Conservation (phyloP, 2,888 invertebrate species). For the Cynaeus angustus region DNA sequence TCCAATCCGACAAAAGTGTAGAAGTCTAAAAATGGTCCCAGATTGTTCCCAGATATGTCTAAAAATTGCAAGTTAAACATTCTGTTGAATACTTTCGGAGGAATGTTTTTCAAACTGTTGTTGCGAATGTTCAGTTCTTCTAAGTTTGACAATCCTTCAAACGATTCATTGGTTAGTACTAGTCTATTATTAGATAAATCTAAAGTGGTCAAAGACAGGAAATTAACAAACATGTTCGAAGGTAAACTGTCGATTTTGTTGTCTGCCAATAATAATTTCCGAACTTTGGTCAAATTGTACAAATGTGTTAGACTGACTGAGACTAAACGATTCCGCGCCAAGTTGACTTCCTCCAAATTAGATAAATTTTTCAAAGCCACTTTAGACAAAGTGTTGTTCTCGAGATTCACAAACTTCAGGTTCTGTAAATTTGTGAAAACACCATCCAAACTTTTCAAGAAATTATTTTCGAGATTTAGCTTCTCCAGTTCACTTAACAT, state of each 20-base stretch:
- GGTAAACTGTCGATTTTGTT: conserved; percentile 57
- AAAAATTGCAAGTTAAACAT: conserved; percentile 59
- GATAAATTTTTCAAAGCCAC: conserved; percentile 31
- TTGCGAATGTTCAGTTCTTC: conserved; percentile 57
- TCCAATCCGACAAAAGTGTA: conserved; percentile 57
- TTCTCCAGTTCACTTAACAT: conserved; percentile 54
- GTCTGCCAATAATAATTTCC: conserved; percentile 54
- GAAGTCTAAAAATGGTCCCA: conserved; percentile 52
- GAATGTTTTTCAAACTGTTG: conserved; percentile 60
- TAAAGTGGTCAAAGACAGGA: conserved; percentile 50
- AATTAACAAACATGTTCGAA: conserved; percentile 50
- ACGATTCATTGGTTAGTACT: conserved; percentile 52
- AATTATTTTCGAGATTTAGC: conserved; percentile 36
- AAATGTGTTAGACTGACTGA: conserved; percentile 52
- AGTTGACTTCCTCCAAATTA: conserved; percentile 42
- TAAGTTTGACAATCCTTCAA: conserved; percentile 56
- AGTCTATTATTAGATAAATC: conserved; percentile 60
- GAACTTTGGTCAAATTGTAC: conserved; percentile 50
- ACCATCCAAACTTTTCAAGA: conserved; percentile 11
- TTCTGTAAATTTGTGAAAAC: conserved; percentile 48
- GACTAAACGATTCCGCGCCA: conserved; percentile 39
- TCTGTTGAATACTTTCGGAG: conserved; percentile 57
- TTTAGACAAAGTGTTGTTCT: conserved; percentile 43
- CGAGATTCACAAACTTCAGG: conserved; percentile 47
- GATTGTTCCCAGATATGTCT: conserved; percentile 63